phyloP scores from a whole-genome alignment of 2,888 invertebrate genomes.

The Ariolimax columbianus region DNA sequence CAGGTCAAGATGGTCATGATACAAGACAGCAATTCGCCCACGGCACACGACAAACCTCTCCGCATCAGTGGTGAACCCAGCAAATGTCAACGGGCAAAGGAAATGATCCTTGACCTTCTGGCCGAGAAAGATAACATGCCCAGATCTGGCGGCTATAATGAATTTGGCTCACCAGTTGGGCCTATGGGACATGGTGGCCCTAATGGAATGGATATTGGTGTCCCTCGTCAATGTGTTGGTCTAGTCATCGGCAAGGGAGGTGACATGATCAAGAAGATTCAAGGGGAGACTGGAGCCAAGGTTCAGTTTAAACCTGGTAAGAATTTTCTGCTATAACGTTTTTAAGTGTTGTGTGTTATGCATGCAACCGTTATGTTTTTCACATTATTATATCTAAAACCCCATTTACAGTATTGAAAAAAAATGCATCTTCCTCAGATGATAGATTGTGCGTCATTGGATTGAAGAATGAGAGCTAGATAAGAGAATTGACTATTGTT shows the following conservation, averaged over 20 bases:
- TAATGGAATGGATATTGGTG: slow-evolving; percentile 78
- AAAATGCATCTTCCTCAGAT: no score
- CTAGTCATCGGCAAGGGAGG: slow-evolving; percentile 99
- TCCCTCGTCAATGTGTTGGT: slow-evolving; percentile 95
- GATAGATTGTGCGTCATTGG: no score
- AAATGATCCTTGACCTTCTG: slow-evolving; percentile 85
- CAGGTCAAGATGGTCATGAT: slow-evolving; percentile 99
- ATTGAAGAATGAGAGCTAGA: no score
- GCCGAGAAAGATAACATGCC: slow-evolving; percentile 88
- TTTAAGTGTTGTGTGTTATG: no score
- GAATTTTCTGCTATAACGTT: no score
- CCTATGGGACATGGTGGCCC: slow-evolving; percentile 52
- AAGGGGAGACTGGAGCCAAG: slow-evolving; percentile 94
- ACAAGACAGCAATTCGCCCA: slow-evolving; percentile 95
- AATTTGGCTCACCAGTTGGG: slow-evolving; percentile 54
- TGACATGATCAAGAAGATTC: slow-evolving; percentile 98
- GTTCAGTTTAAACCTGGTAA: slow-evolving; percentile 90
- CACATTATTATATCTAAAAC: no score
- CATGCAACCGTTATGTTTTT: no score
- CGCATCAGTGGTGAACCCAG: slow-evolving; percentile 91
- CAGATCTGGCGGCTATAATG: slow-evolving; percentile 53
- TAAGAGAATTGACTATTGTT: no score
- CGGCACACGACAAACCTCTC: slow-evolving; percentile 91
- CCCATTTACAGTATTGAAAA: no score
- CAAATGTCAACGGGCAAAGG: slow-evolving; percentile 85